phyloP scores from a whole-genome alignment of 2,888 invertebrate species.

The Pandemis corylana region DNA sequence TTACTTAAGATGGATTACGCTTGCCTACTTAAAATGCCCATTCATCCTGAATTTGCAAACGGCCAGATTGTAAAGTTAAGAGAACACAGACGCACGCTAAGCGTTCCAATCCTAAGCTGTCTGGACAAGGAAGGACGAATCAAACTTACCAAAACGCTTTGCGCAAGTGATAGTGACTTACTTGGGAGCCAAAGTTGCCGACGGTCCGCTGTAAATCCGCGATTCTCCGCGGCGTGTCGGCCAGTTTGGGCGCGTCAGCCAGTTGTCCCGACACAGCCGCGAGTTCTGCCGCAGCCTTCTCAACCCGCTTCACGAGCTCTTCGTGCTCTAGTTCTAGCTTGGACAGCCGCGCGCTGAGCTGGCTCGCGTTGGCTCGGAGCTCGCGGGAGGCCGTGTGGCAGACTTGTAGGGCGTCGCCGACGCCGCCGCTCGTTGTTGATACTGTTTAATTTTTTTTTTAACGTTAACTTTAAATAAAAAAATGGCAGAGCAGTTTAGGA shows the following conservation, averaged over 20 bases:
- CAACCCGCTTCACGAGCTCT: constrained; percentile 62
- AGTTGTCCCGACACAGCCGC: constrained; percentile 84
- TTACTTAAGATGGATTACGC: too few relatives aligned
- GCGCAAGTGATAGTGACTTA: constrained; percentile 50
- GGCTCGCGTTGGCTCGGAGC: constrained; percentile 87
- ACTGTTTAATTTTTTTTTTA: constrained; percentile 67
- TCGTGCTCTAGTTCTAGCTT: constrained; percentile 84
- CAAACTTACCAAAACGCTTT: too few relatives aligned
- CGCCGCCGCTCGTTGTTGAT: constrained; percentile 87
- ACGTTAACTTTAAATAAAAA: neutral
- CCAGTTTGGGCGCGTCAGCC: constrained; percentile 85
- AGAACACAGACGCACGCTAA: too few relatives aligned
- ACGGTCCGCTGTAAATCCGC: constrained; percentile 83
- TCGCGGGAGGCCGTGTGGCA: constrained; percentile 89
- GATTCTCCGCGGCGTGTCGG: constrained; percentile 84
- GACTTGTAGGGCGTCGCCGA: constrained; percentile 89
- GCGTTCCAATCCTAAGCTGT: too few relatives aligned
- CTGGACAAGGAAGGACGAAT: too few relatives aligned
- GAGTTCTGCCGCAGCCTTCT: constrained; percentile 78
- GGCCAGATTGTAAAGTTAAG: too few relatives aligned
- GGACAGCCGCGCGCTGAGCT: constrained; percentile 83
- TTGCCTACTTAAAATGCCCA: too few relatives aligned
- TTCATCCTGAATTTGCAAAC: too few relatives aligned
- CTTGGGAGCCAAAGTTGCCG: constrained; percentile 86
- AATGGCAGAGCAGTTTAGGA: too few relatives aligned